phyloP scores from a whole-genome alignment of 2,888 invertebrate species.

The Phragmatobia fuliginosa region DNA sequence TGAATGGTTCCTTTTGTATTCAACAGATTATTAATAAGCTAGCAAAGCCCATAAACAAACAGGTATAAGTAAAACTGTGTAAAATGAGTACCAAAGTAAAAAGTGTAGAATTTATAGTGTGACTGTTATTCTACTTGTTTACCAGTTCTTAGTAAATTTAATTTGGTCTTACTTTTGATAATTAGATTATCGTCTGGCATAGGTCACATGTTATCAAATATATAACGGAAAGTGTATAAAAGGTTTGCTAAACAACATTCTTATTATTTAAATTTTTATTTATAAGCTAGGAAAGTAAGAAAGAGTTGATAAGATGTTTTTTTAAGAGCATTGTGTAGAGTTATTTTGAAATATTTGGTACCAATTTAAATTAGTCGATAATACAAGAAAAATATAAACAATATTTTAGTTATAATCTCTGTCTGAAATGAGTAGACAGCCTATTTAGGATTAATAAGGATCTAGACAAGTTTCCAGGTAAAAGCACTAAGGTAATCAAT shows the following conservation, averaged over 20 bases:
- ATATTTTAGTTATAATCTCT: neutral
- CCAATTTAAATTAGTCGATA: neutral
- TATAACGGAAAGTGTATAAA: neutral
- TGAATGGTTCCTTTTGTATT: neutral
- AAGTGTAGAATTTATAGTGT: neutral
- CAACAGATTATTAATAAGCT: neutral
- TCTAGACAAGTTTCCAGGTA: neutral
- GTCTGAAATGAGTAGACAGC: neutral
- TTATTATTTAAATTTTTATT: neutral
- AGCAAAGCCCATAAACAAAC: neutral
- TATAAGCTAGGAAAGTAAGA: neutral
- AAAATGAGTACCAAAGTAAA: neutral
- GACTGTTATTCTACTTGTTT: neutral
- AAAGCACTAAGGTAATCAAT: neutral
- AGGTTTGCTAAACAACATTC: neutral
- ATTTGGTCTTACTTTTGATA: neutral
- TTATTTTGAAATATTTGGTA: neutral
- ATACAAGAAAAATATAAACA: neutral
- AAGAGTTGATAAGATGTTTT: neutral
- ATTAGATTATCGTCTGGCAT: neutral
- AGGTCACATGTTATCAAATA: slow-evolving; percentile 1
- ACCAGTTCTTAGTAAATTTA: neutral
- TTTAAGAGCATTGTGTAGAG: neutral
- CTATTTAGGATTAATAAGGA: neutral
- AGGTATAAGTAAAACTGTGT: neutral